phyloP scores from a whole-genome alignment of 2,888 invertebrate species.

The Hyalella azteca region DNA sequence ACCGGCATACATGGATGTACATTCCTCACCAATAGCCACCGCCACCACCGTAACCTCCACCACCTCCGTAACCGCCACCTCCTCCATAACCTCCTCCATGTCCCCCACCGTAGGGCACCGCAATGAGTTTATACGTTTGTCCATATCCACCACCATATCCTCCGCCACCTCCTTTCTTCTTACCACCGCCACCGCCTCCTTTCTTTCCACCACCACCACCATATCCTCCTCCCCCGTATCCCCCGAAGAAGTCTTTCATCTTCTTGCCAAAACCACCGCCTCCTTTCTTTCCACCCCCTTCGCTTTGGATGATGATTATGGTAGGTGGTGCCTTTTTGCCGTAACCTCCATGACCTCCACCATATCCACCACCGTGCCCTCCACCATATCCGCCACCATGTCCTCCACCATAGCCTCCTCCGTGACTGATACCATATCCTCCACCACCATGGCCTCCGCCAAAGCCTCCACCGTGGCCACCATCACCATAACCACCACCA shows the following conservation, averaged over 20 bases:
- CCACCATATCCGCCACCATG: conserved; percentile 13
- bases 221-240: not conserved
- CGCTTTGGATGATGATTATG: not conserved
- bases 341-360: conserved; percentile 6
- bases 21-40: not conserved
- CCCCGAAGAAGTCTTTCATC: not conserved
- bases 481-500: not conserved
- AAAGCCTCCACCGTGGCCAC: not conserved
- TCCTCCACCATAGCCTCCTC: not conserved
- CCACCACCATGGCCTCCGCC: not conserved
- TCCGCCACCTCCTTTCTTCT: not conserved
- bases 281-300: not conserved
- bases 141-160: not conserved
- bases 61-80: conserved; percentile 24
- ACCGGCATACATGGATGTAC: not conserved
- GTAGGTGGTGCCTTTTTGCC: not conserved
- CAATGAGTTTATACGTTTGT: too few relatives aligned
- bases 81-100: conserved; percentile 35
- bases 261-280: not conserved
- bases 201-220: not conserved
- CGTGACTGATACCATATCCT: not conserved
- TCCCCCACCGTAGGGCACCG: conserved; percentile 30
- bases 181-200: not conserved
- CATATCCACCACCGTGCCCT: conserved; percentile 6
- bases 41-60: conserved; percentile 3